These are phyloP conservation scores for Potamarius usumacintae DNA, from an alignment of 2,113 vertebrate species.

Conservation along the genomic window DNA sequence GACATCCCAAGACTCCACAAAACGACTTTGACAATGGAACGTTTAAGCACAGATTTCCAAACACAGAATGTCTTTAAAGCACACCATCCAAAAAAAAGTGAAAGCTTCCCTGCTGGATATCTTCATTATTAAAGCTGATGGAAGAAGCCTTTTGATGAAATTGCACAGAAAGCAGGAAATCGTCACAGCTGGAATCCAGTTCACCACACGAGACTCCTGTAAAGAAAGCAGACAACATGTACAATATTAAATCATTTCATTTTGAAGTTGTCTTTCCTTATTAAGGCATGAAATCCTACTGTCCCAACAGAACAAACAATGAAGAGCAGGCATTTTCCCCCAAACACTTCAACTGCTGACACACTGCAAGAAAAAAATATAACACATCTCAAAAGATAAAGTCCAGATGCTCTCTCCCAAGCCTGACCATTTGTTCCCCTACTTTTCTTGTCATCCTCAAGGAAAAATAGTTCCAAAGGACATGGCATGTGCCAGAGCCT, in stretches of 20 bases:
- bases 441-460: constrained; percentile 28
- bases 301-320: constrained; percentile 12
- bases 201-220: constrained; percentile 66
- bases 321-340: neutral
- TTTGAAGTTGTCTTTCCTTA: constrained; percentile 35
- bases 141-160: constrained; percentile 28
- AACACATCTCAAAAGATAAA: constrained; percentile 7
- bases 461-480: constrained; percentile 22
- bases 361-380: neutral
- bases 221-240: constrained; percentile 50
- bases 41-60: constrained; percentile 32
- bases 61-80: neutral
- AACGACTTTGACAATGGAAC: constrained; percentile 24
- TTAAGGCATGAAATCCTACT: neutral
- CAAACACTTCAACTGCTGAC: constrained; percentile 2
- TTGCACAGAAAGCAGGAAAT: constrained; percentile 60
- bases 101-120: constrained; percentile 45
- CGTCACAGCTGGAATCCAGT: constrained; percentile 73
- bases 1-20: constrained; percentile 25
- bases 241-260: neutral
- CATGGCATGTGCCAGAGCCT: constrained; percentile 18
- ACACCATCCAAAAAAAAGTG: constrained; percentile 50
- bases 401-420: constrained; percentile 10
- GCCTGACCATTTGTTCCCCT: constrained; percentile 30
- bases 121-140: constrained; percentile 55